Evolutionary conservation across 64 coral and sea anemone genomes (phyloP).

Genomic region (Montipora cactus): DNA sequence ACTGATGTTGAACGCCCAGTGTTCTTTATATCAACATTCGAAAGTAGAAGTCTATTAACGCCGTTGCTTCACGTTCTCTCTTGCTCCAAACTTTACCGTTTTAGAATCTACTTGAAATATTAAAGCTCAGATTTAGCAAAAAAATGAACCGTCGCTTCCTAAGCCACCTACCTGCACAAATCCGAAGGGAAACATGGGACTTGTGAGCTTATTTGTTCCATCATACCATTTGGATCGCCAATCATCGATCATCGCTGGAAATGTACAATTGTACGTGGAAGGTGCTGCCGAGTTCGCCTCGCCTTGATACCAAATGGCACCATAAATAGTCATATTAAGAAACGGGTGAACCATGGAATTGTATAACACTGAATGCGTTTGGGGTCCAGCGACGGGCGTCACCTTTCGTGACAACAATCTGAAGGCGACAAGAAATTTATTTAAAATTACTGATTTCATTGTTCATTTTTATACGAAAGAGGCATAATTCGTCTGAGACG

Average conservation of each 20-base stretch:
- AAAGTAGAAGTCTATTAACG: no score
- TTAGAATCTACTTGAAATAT: no score
- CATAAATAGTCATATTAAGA: constrained; percentile 99
- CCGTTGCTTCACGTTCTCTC: no score
- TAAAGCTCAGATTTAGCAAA: no score
- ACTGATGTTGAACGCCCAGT: neutral
- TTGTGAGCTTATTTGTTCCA: constrained; percentile 70
- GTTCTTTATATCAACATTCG: no score
- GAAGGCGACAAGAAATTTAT: neutral
- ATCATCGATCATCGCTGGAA: constrained; percentile 99
- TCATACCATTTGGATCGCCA: constrained; percentile 94
- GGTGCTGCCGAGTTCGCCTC: constrained; percentile 74
- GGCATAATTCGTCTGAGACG: no score
- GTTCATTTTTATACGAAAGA: no score
- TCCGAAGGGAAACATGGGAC: constrained; percentile 91
- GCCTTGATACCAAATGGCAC: constrained; percentile 98
- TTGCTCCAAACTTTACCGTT: no score
- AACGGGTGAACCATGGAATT: constrained; percentile 97
- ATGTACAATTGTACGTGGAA: constrained; percentile 93
- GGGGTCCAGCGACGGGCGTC: constrained; percentile 2
- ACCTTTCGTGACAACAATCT: constrained; percentile 29
- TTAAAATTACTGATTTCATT: neutral
- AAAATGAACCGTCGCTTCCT: no score
- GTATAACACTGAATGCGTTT: constrained; percentile 73
- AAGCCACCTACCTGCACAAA: constrained; percentile 87